These are phyloP conservation scores for Branchipolynoe longqiensis DNA, from an alignment of 2,888 invertebrate genomes.

Conservation along the genomic window DNA sequence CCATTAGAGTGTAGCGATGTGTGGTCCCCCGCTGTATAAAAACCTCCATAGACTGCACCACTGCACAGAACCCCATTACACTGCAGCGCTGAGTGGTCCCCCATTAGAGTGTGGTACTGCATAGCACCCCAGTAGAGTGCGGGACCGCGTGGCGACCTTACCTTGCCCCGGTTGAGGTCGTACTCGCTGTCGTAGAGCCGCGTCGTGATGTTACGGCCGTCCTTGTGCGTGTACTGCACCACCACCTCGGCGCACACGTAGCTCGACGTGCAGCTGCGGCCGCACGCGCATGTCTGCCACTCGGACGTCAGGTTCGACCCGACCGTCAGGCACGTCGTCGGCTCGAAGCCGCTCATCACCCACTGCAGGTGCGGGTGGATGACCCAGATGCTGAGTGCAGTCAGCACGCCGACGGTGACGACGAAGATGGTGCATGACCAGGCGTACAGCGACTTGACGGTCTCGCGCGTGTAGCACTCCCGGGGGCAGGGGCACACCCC, in stretches of 20 bases:
- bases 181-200: constrained; percentile 52
- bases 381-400: constrained; percentile 47
- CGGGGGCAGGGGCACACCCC: constrained; percentile 20
- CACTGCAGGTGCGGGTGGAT: constrained; percentile 49
- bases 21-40: too few species aligned
- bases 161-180: constrained; percentile 46
- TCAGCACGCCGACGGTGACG: constrained; percentile 30
- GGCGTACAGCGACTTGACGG: constrained; percentile 32
- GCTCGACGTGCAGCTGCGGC: constrained; percentile 41
- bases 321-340: constrained; percentile 29
- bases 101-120: too few species aligned
- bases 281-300: constrained; percentile 50
- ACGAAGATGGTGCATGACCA: constrained; percentile 50
- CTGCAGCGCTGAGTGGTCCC: too few species aligned
- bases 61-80: too few species aligned
- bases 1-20: too few species aligned
- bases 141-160: background rate
- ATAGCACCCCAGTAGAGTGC: too few species aligned
- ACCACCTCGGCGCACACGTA: constrained; percentile 48
- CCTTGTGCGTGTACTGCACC: constrained; percentile 27
- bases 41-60: too few species aligned
- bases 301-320: constrained; percentile 44
- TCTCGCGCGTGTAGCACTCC: constrained; percentile 50
- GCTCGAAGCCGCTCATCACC: constrained; percentile 45
- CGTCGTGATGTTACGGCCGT: constrained; percentile 42